Evolutionary conservation across 1,140 invertebrate genomes (phyloP).

Genomic region (Drosophila santomea): DNA sequence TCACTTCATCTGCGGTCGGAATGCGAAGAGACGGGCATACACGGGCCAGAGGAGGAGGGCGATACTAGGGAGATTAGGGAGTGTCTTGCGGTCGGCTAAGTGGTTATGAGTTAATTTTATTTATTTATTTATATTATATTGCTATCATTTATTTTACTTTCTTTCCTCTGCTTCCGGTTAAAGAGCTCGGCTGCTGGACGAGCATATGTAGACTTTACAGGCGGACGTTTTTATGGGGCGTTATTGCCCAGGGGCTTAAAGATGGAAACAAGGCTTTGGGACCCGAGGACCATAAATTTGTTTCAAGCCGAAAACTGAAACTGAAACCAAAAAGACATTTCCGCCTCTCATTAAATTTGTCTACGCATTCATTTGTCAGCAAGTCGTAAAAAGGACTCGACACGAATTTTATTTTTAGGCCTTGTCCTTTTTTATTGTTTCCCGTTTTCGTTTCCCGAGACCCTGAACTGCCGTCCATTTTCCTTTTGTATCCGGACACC

Average conservation of each 20-base stretch:
- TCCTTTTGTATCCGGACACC: conserved; percentile 37
- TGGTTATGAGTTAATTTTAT: conserved; percentile 83
- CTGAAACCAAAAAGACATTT: conserved; percentile 73
- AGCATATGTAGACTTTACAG: conserved; percentile 45
- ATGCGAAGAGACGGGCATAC: conserved; percentile 6
- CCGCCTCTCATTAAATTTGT: conserved; percentile 80
- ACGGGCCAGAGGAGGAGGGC: background rate
- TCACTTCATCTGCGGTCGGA: conserved; percentile 52
- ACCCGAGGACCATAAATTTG: conserved; percentile 6
- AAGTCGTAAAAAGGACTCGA: conserved; percentile 71
- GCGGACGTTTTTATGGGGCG: conserved; percentile 52
- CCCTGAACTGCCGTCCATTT: background rate
- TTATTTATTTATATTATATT: conserved; percentile 83
- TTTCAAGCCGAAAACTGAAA: conserved; percentile 33
- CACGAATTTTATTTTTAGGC: conserved; percentile 67
- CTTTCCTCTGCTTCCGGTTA: conserved; percentile 32
- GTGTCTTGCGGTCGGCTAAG: conserved; percentile 64
- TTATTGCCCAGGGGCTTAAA: conserved; percentile 39
- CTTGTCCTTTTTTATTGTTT: conserved; percentile 40
- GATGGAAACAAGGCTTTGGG: conserved; percentile 13
- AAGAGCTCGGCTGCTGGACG: conserved; percentile 3
- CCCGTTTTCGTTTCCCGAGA: conserved; percentile 3
- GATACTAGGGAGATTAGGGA: background rate
- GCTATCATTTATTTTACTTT: conserved; percentile 77
- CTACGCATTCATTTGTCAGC: conserved; percentile 81